Percentiles rank a stretch among this genome's conserved stretches.
phyloP scores from a whole-genome alignment of 2,113 vertebrate genomes.

The Oreochromis spilurus region DNA sequence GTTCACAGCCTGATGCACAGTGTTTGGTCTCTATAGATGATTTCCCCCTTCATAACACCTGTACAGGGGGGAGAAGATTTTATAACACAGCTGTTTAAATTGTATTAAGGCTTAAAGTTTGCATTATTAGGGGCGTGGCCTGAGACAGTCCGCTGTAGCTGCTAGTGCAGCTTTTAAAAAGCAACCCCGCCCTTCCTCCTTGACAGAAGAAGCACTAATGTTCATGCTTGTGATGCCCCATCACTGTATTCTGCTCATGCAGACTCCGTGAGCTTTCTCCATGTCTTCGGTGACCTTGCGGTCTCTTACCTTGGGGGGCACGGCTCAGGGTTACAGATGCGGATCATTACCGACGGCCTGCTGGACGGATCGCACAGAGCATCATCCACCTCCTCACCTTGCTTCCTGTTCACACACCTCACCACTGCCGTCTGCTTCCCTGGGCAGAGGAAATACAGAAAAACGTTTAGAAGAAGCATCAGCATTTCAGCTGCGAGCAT shows the following conservation, averaged over 20 bases:
- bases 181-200: neutral
- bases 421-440: constrained; percentile 84
- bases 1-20: neutral
- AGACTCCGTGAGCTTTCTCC: neutral
- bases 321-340: constrained; percentile 76
- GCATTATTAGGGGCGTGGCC: neutral
- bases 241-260: neutral
- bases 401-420: constrained; percentile 77
- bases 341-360: constrained; percentile 76
- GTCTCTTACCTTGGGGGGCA: constrained; percentile 82
- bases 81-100: neutral
- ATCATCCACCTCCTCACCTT: constrained; percentile 71
- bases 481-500: neutral
- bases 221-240: neutral
- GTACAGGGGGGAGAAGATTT: neutral
- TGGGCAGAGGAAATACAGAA: constrained; percentile 35
- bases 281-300: neutral
- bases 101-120: neutral
- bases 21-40: neutral
- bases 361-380: constrained; percentile 73
- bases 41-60: neutral
- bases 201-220: neutral
- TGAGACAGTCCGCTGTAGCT: neutral
- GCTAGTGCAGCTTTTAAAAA: neutral
- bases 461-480: neutral